A percentile compares a stretch with the other conserved stretches of the same genome.
Conservation (phyloP, 2,888 invertebrate genomes). For the Pyrocoelia pectoralis region DNA sequence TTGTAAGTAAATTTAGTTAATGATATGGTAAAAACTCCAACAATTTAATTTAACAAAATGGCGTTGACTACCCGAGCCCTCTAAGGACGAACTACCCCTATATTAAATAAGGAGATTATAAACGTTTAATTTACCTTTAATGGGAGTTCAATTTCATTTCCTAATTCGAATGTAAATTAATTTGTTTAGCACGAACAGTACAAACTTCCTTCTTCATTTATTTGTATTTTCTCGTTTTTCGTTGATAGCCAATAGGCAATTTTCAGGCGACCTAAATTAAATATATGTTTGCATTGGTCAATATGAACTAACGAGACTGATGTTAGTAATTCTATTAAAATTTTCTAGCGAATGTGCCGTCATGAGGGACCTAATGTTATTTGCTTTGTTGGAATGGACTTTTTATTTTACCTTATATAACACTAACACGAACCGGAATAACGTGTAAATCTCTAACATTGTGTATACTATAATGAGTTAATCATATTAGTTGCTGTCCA, state of each 20-base stretch:
- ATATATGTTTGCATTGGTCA: neutral
- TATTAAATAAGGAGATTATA: too few species aligned
- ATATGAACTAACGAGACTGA: neutral
- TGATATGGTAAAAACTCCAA: too few species aligned
- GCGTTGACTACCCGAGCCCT: too few species aligned
- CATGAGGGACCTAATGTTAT: slow-evolving; percentile 9
- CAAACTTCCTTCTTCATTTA: too few species aligned
- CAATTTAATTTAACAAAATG: too few species aligned
- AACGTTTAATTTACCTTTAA: too few species aligned
- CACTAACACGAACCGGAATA: slow-evolving; percentile 11
- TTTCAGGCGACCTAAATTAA: neutral
- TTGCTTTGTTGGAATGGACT: slow-evolving; percentile 15
- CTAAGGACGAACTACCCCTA: too few species aligned
- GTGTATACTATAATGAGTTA: slow-evolving; percentile 34
- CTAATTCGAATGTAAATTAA: too few species aligned
- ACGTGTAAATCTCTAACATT: slow-evolving; percentile 19
- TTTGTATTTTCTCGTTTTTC: too few species aligned
- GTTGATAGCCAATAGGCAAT: neutral
- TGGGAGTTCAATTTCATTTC: too few species aligned
- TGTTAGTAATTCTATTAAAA: neutral
- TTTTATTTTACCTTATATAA: slow-evolving; percentile 3
- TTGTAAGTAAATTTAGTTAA: too few species aligned
- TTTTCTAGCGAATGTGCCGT: neutral
- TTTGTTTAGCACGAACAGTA: too few species aligned
- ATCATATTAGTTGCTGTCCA: slow-evolving; percentile 33